These are phyloP conservation scores for Nannoperca obscura DNA, from an alignment of 2,797 vertebrate genomes.

Conservation along the genomic window DNA sequence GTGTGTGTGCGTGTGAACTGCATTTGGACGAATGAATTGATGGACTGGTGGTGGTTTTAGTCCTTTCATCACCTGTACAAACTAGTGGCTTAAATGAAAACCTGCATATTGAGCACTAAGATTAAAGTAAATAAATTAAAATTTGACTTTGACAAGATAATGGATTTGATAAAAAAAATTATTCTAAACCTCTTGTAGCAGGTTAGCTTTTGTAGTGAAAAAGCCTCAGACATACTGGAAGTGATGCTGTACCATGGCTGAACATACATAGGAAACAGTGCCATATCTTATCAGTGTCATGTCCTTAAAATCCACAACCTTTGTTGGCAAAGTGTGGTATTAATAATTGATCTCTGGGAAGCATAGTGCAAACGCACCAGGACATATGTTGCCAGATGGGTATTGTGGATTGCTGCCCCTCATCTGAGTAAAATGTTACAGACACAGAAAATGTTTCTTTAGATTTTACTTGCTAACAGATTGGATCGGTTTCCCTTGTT, in stretches of 20 bases:
- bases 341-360: not conserved
- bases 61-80: not conserved
- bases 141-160: not conserved
- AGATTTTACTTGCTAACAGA: not conserved
- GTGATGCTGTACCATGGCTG: not conserved
- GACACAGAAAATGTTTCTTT: not conserved
- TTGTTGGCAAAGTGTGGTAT: not conserved
- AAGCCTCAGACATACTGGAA: not conserved
- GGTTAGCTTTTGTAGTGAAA: not conserved
- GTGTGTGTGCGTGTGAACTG: too few species aligned
- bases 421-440: not conserved
- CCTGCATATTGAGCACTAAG: too few species aligned
- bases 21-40: not conserved
- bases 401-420: not conserved
- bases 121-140: not conserved
- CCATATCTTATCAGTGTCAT: not conserved
- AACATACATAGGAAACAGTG: not conserved
- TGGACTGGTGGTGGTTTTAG: not conserved
- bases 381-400: not conserved
- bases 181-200: not conserved
- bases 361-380: not conserved
- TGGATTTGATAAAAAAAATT: not conserved
- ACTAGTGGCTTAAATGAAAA: not conserved
- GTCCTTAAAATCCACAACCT: not conserved
- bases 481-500: not conserved